Evolutionary conservation across 2,888 invertebrate species (phyloP), one percentile per base, ranked within the genome.

Genomic region (Mythimna albipuncta): DNA sequence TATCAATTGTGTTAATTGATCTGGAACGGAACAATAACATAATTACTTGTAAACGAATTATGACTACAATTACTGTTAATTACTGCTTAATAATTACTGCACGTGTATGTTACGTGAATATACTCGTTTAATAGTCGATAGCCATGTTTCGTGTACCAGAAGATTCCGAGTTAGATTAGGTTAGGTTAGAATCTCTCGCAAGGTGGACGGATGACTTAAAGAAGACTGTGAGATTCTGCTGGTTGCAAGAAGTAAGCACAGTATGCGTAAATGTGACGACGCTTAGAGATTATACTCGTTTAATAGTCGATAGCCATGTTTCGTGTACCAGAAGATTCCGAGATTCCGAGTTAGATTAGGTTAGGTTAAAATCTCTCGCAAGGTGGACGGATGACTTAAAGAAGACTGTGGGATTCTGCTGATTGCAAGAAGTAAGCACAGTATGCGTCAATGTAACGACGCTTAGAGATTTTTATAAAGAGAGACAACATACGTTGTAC

Each of bases 1-100:
- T 64, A 72, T 73, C 38, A 72, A 21, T 32, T 58, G 69, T 32
- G 71, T 13, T 67, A 75, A 83, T 83, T 75, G 66, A 52, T n/a
- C n/a, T 21, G 57, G 7, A 67, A 50, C 54, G 64, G 54, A 58
- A 69, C 64, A 73, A 35, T 66, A 55, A 38, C 21, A 55, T 55
- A 69, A 70, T 57, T 65, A 63, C 19, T 6, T 13, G 26, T 69
- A 35, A 67, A 67, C 64, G 32, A 72, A 75, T 72, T 67, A 11
- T 63, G 44, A 55, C 55, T 50, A 44, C n/a, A 57, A 75, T 69
- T 44, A 54, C 11, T 38, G 26, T 64, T 69, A 47, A 68, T 64
- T 62, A 64, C 19, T 35, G n/a, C 44, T 6, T 47, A n/a, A 58
- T 47, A 19, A 47, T 69, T 57, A 65, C 9, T 57, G 21, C 70